phyloP scores from a whole-genome alignment of 53 echinoderm and acorn worm species.

The Holothuria leucospilota region DNA sequence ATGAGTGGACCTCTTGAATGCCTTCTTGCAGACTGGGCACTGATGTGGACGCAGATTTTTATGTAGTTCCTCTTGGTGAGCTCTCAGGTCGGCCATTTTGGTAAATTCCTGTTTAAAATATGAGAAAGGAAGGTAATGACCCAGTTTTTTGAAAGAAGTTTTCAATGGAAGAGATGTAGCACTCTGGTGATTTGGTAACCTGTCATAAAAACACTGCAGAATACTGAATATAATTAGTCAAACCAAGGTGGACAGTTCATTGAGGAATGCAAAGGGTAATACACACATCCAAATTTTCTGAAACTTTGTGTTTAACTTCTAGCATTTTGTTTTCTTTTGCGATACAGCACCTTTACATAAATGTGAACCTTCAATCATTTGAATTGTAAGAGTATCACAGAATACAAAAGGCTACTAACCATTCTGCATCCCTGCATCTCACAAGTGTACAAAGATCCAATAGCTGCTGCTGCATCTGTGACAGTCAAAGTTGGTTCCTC shows the following conservation, averaged over 20 bases:
- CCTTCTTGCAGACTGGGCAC: slow-evolving; percentile 87
- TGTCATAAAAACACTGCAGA: no score
- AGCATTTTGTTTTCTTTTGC: no score
- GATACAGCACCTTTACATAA: no score
- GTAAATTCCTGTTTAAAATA: slow-evolving; percentile 79
- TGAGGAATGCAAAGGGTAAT: no score
- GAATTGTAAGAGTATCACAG: no score
- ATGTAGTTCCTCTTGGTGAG: slow-evolving; percentile 82
- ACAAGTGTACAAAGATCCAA: slow-evolving; percentile 88
- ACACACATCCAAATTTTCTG: no score
- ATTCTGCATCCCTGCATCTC: slow-evolving; percentile 75
- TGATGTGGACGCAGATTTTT: slow-evolving; percentile 76
- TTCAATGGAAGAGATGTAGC: not conserved
- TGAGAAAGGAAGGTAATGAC: not conserved
- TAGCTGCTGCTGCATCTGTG: slow-evolving; percentile 86
- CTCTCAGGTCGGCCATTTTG: slow-evolving; percentile 82
- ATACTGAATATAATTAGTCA: no score
- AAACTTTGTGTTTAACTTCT: no score
- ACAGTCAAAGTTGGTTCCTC: slow-evolving; percentile 72
- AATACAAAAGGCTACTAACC: slow-evolving; percentile 39
- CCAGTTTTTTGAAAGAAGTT: not conserved
- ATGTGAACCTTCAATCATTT: no score
- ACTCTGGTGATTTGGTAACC: no score
- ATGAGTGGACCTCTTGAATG: slow-evolving; percentile 91
- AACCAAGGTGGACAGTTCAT: no score